Evolutionary conservation across 2,888 invertebrate genomes (phyloP), one percentile per base, ranked within the genome.

Genomic region (Lepidochrysops patricia): DNA sequence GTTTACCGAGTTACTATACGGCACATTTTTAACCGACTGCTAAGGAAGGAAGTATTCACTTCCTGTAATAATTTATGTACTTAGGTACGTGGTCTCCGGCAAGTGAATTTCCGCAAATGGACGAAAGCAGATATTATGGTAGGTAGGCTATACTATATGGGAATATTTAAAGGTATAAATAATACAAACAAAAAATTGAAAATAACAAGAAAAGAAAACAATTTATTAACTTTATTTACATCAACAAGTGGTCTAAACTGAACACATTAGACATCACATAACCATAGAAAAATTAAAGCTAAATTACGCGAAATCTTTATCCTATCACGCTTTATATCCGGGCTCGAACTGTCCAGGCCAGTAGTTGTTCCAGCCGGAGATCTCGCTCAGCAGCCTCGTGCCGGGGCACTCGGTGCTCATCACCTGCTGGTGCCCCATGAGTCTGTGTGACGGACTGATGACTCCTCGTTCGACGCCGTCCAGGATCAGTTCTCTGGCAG

Each of bases 401-500:
- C 94, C 95, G 0, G 95, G 95, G 66, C 94, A 94, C 66, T 92
- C 92, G 0, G 94, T 94, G 0, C 68, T 15, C 74, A 71, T 75
- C 1, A 74, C 72, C 63, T 86, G 86, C 1, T 68, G 78, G 75
- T 94, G 94, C 0, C 93, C 94, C 13, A 93, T 80, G 34, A 95
- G 77, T 60, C 89, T 90, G 72, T 93, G 94, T 64, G 91, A 75
- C 0, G 83, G 71, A 7, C 81, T 77, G 54, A 94, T 91, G 66
- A 85, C 84, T 0, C 93, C 93, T 12, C 79, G 74, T 5, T 75
- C 69, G 0, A 94, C 79, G 2, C 94, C 94, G 32, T 80, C 85
- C 0, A 78, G 75, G 56, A 94, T 93, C 9, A 94, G 77, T 3
- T 84, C 78, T 58, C 91, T 85, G 0, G 91, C 89, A 0, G 91